phyloP scores from a whole-genome alignment of 2,797 vertebrate genomes.

The Helarctos malayanus region DNA sequence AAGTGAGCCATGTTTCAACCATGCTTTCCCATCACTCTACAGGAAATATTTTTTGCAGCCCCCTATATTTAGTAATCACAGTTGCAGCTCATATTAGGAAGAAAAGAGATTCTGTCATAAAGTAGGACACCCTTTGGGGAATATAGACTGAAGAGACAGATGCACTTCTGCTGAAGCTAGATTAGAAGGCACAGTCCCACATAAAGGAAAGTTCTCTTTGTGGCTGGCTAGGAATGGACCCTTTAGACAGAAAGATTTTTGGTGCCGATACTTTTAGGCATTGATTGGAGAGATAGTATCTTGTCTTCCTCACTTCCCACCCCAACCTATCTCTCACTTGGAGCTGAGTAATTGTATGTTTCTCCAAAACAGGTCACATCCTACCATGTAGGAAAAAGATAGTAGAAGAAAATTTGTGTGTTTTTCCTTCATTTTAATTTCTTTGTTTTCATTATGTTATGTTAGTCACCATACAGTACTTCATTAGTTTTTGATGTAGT shows the following conservation, averaged over 20 bases:
- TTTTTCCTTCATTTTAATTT: no score
- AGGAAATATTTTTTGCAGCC: neutral
- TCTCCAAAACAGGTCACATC: neutral
- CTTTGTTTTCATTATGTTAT: no score
- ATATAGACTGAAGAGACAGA: neutral
- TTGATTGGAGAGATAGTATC: neutral
- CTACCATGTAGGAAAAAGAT: neutral
- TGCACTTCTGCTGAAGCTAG: neutral
- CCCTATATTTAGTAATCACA: slow-evolving; percentile 49
- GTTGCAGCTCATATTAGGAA: neutral
- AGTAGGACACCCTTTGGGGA: neutral
- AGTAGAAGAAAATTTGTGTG: neutral
- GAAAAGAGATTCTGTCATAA: slow-evolving; percentile 26
- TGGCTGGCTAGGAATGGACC: neutral
- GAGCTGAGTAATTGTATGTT: slow-evolving; percentile 2
- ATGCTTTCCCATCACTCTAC: neutral
- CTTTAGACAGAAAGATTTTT: neutral
- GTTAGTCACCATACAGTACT: no score
- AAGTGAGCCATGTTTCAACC: slow-evolving; percentile 1
- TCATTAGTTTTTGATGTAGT: no score
- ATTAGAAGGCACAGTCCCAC: neutral
- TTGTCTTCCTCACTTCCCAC: neutral
- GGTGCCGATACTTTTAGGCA: neutral
- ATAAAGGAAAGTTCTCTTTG: slow-evolving; percentile 44
- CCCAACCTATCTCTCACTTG: neutral